These are phyloP conservation scores for Zootoca vivipara DNA, from an alignment of 2,113 vertebrate species.

Conservation along the genomic window DNA sequence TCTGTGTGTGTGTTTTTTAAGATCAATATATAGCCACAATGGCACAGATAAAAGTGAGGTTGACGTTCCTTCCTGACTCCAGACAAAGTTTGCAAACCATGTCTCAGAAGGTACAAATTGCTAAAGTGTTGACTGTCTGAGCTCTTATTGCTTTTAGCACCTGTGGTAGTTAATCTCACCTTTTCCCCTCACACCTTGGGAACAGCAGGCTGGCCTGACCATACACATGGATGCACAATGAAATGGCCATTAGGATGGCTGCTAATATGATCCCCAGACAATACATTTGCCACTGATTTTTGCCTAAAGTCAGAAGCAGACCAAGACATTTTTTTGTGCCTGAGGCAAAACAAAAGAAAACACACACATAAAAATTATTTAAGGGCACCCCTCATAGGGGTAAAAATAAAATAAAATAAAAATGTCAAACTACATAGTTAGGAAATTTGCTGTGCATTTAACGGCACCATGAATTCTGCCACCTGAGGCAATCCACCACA, in stretches of 20 bases:
- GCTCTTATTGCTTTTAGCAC: constrained; percentile 12
- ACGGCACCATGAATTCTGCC: neutral
- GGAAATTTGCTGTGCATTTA: neutral
- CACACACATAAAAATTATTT: neutral
- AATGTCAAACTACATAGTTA: neutral
- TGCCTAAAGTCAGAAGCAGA: neutral
- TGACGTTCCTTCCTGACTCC: neutral
- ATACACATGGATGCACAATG: neutral
- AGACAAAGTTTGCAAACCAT: neutral
- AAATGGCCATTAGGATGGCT: neutral
- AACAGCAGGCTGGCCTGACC: neutral
- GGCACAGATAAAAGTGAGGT: neutral
- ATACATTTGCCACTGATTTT: neutral
- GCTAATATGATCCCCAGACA: neutral
- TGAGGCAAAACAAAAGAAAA: neutral
- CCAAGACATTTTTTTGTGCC: neutral
- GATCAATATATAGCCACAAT: constrained; percentile 6
- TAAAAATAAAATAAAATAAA: neutral
- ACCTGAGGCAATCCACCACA: neutral
- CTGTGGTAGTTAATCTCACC: constrained; percentile 20
- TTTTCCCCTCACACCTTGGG: neutral
- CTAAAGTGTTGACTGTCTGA: constrained; percentile 3
- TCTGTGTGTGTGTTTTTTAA: neutral
- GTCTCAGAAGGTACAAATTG: constrained; percentile 16
- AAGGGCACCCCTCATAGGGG: neutral